Conservation (phyloP, 1,140 invertebrate genomes). For the Euschistus heros region DNA sequence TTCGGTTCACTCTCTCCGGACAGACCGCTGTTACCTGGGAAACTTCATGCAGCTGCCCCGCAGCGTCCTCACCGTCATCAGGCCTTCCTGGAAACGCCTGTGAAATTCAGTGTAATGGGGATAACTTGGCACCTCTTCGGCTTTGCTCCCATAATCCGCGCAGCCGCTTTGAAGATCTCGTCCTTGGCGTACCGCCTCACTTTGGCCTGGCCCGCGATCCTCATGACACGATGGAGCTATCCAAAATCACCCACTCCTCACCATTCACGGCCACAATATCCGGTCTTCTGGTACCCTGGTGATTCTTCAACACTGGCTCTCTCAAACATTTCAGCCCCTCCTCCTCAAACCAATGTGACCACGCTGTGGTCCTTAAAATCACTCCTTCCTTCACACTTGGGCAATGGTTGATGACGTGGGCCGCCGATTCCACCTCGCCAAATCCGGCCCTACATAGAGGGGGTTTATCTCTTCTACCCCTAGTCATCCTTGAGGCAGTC, state of each 20-base stretch:
- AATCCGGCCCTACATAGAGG: not conserved
- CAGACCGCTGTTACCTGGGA: no score
- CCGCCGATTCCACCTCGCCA: not conserved
- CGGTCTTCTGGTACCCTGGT: not conserved
- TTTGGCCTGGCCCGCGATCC: not conserved
- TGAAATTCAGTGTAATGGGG: not conserved
- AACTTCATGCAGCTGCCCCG: no score
- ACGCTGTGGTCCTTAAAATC: not conserved
- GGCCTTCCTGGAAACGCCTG: no score
- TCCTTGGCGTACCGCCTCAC: not conserved
- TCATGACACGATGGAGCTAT: not conserved
- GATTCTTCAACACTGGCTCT: not conserved
- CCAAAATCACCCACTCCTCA: not conserved
- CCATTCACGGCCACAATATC: not conserved
- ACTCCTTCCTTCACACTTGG: not conserved
- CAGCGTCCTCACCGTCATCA: no score
- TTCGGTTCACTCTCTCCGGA: no score
- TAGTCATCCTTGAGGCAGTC: not conserved
- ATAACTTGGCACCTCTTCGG: not conserved
- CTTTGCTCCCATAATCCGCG: not conserved
- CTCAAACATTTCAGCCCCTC: not conserved
- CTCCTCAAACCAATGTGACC: not conserved
- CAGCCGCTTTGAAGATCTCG: not conserved
- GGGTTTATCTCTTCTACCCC: not conserved
- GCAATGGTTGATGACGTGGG: slow-evolving; percentile 1